phyloP scores from a whole-genome alignment of 2,113 vertebrate species.

The Lepus timidus region DNA sequence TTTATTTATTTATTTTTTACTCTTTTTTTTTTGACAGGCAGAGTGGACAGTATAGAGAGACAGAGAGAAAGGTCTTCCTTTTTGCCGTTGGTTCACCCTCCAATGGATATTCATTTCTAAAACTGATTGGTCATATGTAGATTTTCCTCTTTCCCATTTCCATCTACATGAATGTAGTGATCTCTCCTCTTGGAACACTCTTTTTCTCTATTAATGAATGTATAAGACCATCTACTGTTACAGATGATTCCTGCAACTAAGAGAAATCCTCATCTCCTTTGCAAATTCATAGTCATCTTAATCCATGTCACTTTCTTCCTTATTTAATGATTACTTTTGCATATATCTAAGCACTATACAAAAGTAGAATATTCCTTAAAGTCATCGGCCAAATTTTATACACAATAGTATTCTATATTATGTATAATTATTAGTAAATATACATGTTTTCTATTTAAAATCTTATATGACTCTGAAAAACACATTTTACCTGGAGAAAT shows the following conservation, averaged over 20 bases:
- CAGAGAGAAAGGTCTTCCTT: too few relatives aligned
- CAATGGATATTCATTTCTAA: background rate
- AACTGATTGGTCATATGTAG: background rate
- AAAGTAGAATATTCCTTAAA: slow-evolving; percentile 13
- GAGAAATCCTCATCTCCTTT: background rate
- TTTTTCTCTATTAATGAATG: background rate
- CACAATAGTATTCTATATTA: background rate
- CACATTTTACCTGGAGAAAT: background rate
- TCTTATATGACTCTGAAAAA: slow-evolving; percentile 28
- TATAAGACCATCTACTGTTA: background rate
- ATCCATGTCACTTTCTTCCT: background rate
- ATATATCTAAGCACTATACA: background rate
- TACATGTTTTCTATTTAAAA: slow-evolving; percentile 31
- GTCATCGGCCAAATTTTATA: background rate
- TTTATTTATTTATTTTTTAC: too few relatives aligned
- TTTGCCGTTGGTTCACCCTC: too few relatives aligned
- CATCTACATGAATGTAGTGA: background rate
- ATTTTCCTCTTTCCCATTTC: background rate
- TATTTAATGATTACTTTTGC: background rate
- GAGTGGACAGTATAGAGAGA: too few relatives aligned
- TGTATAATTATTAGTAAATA: slow-evolving; percentile 50
- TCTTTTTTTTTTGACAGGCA: too few relatives aligned
- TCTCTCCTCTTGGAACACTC: background rate
- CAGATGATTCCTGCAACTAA: background rate
- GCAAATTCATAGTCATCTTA: background rate